phyloP scores from a whole-genome alignment of 1,140 invertebrate species.

The Drosophila littoralis region DNA sequence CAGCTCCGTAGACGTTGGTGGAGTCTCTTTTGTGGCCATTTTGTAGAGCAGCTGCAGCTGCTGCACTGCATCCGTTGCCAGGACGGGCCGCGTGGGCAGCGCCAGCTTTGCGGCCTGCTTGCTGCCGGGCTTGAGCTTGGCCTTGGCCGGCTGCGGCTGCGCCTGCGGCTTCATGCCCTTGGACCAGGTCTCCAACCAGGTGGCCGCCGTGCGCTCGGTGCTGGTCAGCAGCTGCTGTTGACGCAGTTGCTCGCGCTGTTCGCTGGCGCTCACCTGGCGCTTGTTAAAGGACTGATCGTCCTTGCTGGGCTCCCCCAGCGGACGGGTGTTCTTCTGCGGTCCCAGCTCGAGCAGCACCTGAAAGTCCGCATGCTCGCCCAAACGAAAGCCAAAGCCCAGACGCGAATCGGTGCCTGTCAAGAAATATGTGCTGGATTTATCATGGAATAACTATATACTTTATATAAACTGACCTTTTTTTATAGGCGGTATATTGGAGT shows the following conservation, averaged over 20 bases:
- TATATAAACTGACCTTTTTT: constrained; percentile 88
- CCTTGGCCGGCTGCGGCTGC: neutral
- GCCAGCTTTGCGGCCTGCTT: neutral
- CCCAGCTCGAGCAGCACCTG: constrained; percentile 91
- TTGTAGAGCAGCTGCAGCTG: constrained; percentile 79
- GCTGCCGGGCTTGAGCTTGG: constrained; percentile 13
- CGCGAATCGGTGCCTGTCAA: constrained; percentile 90
- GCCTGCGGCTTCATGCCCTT: constrained; percentile 68
- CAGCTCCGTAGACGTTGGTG: constrained; percentile 11
- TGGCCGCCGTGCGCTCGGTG: constrained; percentile 66
- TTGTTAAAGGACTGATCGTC: constrained; percentile 75
- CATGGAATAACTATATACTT: neutral
- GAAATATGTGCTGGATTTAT: neutral
- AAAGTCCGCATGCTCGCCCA: constrained; percentile 92
- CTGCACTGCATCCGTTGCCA: constrained; percentile 55
- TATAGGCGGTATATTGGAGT: constrained; percentile 92
- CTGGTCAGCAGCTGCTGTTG: constrained; percentile 59
- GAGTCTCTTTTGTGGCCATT: constrained; percentile 58
- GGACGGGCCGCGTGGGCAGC: constrained; percentile 25
- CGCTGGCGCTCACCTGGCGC: constrained; percentile 69
- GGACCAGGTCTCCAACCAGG: constrained; percentile 78
- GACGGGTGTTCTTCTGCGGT: constrained; percentile 89
- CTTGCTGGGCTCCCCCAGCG: constrained; percentile 84
- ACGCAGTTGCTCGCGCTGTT: constrained; percentile 50
- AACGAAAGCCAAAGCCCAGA: constrained; percentile 90